Percentiles rank a stretch among this genome's conserved stretches.
Conservation (phyloP, 1,140 invertebrate species). For the Neelides sp. region DNA sequence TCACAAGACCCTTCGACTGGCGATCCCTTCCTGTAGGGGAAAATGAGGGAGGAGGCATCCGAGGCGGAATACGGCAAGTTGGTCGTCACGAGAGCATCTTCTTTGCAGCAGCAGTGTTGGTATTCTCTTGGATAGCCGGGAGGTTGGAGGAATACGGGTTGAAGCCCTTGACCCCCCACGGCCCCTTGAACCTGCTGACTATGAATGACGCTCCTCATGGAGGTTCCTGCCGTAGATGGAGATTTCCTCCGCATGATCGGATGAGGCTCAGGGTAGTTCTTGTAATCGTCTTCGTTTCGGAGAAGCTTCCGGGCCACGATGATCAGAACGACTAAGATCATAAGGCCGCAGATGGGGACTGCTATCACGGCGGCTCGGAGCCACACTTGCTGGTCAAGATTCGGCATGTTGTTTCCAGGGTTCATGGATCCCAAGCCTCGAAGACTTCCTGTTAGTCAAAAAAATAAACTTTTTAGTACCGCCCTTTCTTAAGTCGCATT, state of each 20-base stretch:
- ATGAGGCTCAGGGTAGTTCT: not conserved
- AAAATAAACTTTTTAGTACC: too few species aligned
- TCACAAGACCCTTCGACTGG: too few species aligned
- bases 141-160: conserved; percentile 15
- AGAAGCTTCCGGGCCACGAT: conserved; percentile 21
- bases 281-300: conserved; percentile 20
- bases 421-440: conserved; percentile 9
- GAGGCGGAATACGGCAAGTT: not conserved
- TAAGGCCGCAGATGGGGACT: conserved; percentile 27
- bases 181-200: not conserved
- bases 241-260: not conserved
- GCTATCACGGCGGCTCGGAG: conserved; percentile 24
- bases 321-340: conserved; percentile 24
- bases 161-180: not conserved
- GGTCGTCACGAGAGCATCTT: not conserved
- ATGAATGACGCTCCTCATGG: not conserved
- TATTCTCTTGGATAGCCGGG: conserved; percentile 12
- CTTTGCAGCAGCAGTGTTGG: conserved; percentile 6
- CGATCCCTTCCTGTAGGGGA: conserved; percentile 5
- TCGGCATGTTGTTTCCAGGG: conserved; percentile 6
- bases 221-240: not conserved
- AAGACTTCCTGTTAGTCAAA: conserved; percentile 1
- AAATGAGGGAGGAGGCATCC: not conserved
- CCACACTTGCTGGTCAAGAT: conserved; percentile 27
- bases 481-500: too few species aligned